phyloP scores from a whole-genome alignment of 2,113 vertebrate species.

The Copsychus sechellarum region DNA sequence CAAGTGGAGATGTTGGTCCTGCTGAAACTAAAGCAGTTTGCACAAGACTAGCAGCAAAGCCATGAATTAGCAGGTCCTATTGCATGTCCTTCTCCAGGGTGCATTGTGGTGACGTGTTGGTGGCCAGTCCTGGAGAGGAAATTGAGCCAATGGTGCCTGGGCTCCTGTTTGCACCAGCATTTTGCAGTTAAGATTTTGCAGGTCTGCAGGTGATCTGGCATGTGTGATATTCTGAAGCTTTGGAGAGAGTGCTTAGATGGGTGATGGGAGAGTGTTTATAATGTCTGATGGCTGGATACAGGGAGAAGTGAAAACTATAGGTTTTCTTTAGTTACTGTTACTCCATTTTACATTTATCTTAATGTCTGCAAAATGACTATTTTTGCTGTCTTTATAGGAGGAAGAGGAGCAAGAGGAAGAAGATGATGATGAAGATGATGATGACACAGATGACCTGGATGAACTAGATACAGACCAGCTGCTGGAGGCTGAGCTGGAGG shows the following conservation, averaged over 20 bases:
- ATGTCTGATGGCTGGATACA: not conserved
- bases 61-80: not conserved
- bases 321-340: not conserved
- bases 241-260: not conserved
- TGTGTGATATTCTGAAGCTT: not conserved
- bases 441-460: constrained; percentile 89
- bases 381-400: constrained; percentile 72
- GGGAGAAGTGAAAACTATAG: not conserved
- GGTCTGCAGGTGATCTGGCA: not conserved
- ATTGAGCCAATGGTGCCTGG: not conserved
- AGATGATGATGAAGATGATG: constrained; percentile 90
- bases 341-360: not conserved
- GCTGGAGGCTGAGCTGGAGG: constrained; percentile 87
- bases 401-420: constrained; percentile 93
- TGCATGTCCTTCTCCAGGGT: not conserved
- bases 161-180: not conserved
- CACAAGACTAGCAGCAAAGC: not conserved
- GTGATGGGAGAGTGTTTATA: not conserved
- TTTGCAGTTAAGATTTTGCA: not conserved
- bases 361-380: not conserved
- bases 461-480: constrained; percentile 91
- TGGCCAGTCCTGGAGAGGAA: not conserved
- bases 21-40: not conserved
- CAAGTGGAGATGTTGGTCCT: not conserved
- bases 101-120: not conserved